Evolutionary conservation across 2,888 invertebrate genomes (phyloP).

Genomic region (Leptinotarsa tumamoca): DNA sequence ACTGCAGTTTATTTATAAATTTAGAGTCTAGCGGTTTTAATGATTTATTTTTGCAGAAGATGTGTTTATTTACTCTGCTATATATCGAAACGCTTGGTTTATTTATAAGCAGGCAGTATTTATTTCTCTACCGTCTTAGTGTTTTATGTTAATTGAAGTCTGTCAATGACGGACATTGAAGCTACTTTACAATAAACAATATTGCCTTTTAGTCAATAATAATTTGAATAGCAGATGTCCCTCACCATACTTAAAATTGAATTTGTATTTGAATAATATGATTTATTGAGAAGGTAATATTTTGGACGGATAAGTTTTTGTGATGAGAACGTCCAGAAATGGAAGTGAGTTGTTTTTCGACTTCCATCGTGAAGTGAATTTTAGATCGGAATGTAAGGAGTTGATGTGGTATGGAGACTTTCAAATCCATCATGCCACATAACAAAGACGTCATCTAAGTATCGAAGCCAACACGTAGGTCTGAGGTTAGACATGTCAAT

Average conservation of each 20-base stretch:
- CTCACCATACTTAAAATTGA: background rate
- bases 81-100: constrained; percentile 43
- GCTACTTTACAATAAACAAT: background rate
- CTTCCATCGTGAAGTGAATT: too few relatives aligned
- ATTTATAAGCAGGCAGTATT: constrained; percentile 45
- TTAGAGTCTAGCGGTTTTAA: constrained; percentile 51
- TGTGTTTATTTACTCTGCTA: constrained; percentile 55
- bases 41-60: constrained; percentile 59
- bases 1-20: constrained; percentile 44
- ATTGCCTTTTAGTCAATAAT: constrained; percentile 7
- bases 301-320: constrained; percentile 11
- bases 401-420: too few relatives aligned
- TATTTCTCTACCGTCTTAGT: constrained; percentile 42
- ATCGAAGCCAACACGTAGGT: too few relatives aligned
- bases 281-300: constrained; percentile 29
- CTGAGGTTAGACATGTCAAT: too few relatives aligned
- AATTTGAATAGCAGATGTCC: background rate
- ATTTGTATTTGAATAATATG: background rate
- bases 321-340: constrained; percentile 21
- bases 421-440: too few relatives aligned
- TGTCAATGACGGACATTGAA: constrained; percentile 32
- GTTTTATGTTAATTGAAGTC: constrained; percentile 39
- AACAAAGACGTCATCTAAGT: too few relatives aligned
- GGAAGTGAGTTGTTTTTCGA: too few relatives aligned
- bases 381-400: too few relatives aligned